Percentiles rank a stretch among this genome's conserved stretches.
These are phyloP conservation scores for Metridium senile DNA, from an alignment of 92 coral and sea anemone species.

Conservation along the genomic window DNA sequence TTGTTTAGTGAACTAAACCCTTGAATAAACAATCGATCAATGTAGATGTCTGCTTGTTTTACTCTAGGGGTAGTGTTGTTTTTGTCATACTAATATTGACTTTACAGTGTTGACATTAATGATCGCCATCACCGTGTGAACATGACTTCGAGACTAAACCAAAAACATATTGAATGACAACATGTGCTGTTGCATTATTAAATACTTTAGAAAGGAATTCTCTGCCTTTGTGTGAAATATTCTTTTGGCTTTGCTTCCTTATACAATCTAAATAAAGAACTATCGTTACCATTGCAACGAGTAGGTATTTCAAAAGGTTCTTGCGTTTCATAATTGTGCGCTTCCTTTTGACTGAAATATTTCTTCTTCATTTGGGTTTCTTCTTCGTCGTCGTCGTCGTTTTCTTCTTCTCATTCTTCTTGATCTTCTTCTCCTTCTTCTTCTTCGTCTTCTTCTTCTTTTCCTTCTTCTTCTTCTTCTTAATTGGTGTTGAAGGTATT, in stretches of 20 bases:
- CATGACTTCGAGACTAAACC: conserved; percentile 10
- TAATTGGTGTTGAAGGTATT: too few relatives aligned
- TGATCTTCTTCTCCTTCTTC: too few relatives aligned
- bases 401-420: too few relatives aligned
- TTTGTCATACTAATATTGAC: conserved; percentile 32
- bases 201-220: neutral
- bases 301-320: too few relatives aligned
- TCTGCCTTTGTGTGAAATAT: neutral
- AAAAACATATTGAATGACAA: conserved; percentile 26
- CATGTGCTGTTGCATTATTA: neutral
- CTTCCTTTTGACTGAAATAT: too few relatives aligned
- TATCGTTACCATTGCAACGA: too few relatives aligned
- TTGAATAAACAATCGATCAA: conserved; percentile 15
- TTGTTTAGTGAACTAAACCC: conserved; percentile 17
- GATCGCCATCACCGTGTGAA: neutral
- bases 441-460: too few relatives aligned
- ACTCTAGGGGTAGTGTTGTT: conserved; percentile 29
- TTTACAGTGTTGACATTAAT: conserved; percentile 11
- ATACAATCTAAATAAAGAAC: too few relatives aligned
- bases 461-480: too few relatives aligned
- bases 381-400: too few relatives aligned
- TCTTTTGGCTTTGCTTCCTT: neutral
- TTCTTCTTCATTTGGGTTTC: too few relatives aligned
- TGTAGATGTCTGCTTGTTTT: conserved; percentile 31
- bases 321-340: too few relatives aligned